These are phyloP conservation scores for Galaxias olidus DNA, from an alignment of 2,797 vertebrate genomes.

Conservation along the genomic window DNA sequence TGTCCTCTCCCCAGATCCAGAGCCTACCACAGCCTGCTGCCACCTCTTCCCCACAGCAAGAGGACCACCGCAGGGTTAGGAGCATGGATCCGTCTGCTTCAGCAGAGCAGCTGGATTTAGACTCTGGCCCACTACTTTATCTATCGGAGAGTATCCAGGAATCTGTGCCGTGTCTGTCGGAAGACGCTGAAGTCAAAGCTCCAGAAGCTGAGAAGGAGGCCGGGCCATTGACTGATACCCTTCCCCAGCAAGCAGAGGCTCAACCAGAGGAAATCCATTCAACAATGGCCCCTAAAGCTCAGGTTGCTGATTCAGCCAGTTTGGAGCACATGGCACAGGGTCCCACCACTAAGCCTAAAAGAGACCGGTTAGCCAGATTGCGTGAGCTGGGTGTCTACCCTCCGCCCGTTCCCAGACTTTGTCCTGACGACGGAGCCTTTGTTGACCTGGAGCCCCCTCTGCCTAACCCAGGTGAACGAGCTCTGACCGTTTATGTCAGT, in stretches of 20 bases:
- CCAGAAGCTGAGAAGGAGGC: too few relatives aligned
- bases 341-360: slow-evolving; percentile 68
- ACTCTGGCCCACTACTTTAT: slow-evolving; percentile 54
- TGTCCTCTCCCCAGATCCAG: slow-evolving; percentile 33
- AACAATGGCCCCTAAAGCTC: too few relatives aligned
- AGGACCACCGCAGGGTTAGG: slow-evolving; percentile 10
- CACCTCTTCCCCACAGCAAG: slow-evolving; percentile 58
- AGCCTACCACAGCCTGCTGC: slow-evolving; percentile 42
- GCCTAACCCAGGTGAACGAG: slow-evolving; percentile 82
- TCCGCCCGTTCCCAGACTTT: slow-evolving; percentile 82
- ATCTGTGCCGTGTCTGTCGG: too few relatives aligned
- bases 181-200: too few relatives aligned
- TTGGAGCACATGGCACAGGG: slow-evolving; percentile 21
- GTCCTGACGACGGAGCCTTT: slow-evolving; percentile 81
- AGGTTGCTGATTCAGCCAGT: too few relatives aligned
- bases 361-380: slow-evolving; percentile 82
- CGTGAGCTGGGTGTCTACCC: slow-evolving; percentile 88
- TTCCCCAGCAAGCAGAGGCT: slow-evolving; percentile 12
- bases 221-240: slow-evolving; percentile 1
- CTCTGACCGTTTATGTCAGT: too few relatives aligned
- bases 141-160: slow-evolving; percentile 60
- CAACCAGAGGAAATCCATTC: background rate
- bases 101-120: too few relatives aligned
- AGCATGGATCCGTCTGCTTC: too few relatives aligned
- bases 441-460: slow-evolving; percentile 84